phyloP scores from a whole-genome alignment of 2,888 invertebrate genomes.

The Camponotus fellah region DNA sequence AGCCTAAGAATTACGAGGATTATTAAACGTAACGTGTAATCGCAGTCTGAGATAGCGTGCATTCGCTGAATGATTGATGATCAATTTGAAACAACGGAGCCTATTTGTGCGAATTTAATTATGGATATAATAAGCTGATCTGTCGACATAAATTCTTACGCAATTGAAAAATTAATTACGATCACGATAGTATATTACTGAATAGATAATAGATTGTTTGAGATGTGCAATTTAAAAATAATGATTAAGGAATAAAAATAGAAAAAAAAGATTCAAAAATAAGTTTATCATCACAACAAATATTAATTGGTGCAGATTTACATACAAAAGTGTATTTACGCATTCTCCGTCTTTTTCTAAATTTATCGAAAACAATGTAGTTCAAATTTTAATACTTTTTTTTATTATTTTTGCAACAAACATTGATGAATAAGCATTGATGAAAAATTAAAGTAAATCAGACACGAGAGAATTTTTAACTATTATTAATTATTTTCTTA shows the following conservation, averaged over 20 bases:
- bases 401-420: neutral
- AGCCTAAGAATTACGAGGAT: too few relatives aligned
- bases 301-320: neutral
- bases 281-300: neutral
- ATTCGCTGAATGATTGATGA: neutral
- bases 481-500: neutral
- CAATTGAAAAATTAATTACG: slow-evolving; percentile 7
- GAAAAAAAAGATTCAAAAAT: neutral
- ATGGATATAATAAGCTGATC: neutral
- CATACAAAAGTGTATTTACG: neutral
- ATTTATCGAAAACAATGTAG: neutral
- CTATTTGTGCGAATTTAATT: slow-evolving; percentile 31
- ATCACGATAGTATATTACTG: neutral
- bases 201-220: neutral
- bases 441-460: neutral
- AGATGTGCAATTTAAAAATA: slow-evolving; percentile 7
- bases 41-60: neutral
- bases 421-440: neutral
- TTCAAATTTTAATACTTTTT: neutral
- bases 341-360: neutral
- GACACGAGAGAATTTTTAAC: neutral
- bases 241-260: neutral
- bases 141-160: neutral
- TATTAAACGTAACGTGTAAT: too few relatives aligned
- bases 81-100: neutral